Base-by-base conservation (phyloP, 2,797 vertebrate genomes). In the Gadopsis bispinosus region DNA sequence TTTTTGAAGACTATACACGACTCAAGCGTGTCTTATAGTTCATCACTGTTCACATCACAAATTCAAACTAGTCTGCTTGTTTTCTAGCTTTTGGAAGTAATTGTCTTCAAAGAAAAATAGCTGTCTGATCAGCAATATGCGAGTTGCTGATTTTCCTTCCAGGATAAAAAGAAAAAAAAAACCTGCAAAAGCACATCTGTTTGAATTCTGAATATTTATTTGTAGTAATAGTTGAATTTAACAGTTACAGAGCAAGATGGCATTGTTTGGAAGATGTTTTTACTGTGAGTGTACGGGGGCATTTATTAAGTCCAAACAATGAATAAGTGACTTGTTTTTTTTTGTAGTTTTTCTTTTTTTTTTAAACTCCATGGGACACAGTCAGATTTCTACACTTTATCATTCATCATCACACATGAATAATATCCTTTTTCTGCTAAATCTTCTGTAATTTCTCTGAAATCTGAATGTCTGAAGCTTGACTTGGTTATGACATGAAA, bases 291-390 rank as follows among this genome's bases (percentile, higher is more conserved):
- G 19, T 61, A 56, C 7, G 71, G 71, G 26, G 66, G 41, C 14
- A 3, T 64, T 77, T 39, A 72, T 67, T 39, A 14, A 58, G 14
- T 19, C 69, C 50, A 83, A 83, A 75, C 26, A 93, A 92, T 93
- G 93, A 93, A 93, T 92, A 93, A 70, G 39, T 65, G 14, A 51
- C n/a, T 20, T 51, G 33, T 10, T 33, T 51, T 47, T 1, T 31
- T 35, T 39, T 22, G 17, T 13, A 43, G 33, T 43, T 12, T 45
- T 64, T 35, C 16, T 61, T 35, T 22, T n/a, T 4, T 59, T 37
- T 31, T 20, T 11, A 45, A 16, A 6, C 5, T 58, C 6, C 0
- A 29, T n/a, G 16, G 33, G 26, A 53, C 16, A 5, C 6, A 41
- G 29, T 56, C 9, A 66, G 17, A 62, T 59, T 47, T 56, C 43